Conservation (phyloP, 1,140 invertebrate species). For the Hetaerina americana region DNA sequence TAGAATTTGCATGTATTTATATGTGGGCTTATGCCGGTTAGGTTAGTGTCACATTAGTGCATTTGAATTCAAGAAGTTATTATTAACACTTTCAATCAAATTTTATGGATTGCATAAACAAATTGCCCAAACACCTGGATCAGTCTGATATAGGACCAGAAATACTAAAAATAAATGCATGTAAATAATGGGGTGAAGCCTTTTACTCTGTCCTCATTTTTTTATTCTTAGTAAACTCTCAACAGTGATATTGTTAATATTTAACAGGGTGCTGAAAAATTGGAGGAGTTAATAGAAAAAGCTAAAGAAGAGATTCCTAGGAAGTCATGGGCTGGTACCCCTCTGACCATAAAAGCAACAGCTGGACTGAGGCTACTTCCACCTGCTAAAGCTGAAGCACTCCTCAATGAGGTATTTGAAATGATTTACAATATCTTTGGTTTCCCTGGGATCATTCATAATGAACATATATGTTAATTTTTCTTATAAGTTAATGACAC, state of each 20-base stretch:
- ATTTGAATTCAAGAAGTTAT: no score
- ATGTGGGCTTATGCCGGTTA: no score
- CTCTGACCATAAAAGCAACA: constrained; percentile 73
- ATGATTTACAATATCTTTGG: constrained; percentile 16
- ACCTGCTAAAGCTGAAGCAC: constrained; percentile 53
- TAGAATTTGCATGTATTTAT: no score
- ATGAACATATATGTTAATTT: background rate
- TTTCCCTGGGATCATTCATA: background rate
- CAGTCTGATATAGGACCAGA: no score
- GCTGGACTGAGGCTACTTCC: constrained; percentile 80
- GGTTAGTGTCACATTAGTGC: no score
- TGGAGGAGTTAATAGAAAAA: constrained; percentile 56
- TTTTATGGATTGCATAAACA: no score
- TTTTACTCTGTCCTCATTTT: constrained; percentile 9
- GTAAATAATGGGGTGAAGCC: no score
- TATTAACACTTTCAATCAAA: no score
- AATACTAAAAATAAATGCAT: no score
- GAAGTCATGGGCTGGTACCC: constrained; percentile 55
- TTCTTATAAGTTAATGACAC: no score
- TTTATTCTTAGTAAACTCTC: no score
- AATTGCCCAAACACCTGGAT: no score
- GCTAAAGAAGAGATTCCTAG: constrained; percentile 64
- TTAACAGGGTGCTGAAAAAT: constrained; percentile 51
- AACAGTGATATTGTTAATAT: background rate
- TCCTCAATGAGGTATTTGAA: constrained; percentile 49